Conservation (phyloP, 2,797 vertebrate genomes). For the Oreochromis mossambicus region DNA sequence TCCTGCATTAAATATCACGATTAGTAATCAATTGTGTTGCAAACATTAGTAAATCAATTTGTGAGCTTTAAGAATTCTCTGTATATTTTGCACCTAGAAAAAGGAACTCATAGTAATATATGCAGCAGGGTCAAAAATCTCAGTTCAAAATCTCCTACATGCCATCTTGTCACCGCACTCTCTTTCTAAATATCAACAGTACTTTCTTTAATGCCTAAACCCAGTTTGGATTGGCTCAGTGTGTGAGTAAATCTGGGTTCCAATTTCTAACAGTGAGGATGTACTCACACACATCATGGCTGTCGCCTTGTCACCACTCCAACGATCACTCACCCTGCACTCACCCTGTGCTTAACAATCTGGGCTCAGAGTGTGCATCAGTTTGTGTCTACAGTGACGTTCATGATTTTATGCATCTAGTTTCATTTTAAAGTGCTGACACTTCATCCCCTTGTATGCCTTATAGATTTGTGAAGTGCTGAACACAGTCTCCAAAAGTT, state of each 20-base stretch:
- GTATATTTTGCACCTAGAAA: background rate
- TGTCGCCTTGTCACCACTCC: background rate
- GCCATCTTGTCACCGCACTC: rapidly evolving
- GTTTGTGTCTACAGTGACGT: rapidly evolving
- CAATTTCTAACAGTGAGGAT: background rate
- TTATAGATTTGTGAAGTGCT: background rate
- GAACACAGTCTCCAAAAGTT: too few species aligned
- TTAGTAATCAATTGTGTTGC: background rate
- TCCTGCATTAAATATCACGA: rapidly evolving
- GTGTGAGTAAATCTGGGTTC: background rate
- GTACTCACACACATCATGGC: background rate
- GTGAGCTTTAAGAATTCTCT: background rate
- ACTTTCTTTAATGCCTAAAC: background rate
- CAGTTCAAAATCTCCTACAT: rapidly evolving
- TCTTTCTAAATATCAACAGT: rapidly evolving
- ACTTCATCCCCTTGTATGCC: rapidly evolving
- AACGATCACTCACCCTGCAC: background rate
- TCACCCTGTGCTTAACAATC: rapidly evolving
- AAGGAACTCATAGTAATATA: background rate
- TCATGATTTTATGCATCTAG: background rate
- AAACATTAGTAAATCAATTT: background rate
- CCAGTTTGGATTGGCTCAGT: background rate
- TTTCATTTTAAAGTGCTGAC: background rate
- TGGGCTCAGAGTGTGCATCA: background rate
- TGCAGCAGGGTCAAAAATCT: background rate